Evolutionary conservation across 2,888 invertebrate genomes (phyloP).

Genomic region (Brassicogethes aeneus): DNA sequence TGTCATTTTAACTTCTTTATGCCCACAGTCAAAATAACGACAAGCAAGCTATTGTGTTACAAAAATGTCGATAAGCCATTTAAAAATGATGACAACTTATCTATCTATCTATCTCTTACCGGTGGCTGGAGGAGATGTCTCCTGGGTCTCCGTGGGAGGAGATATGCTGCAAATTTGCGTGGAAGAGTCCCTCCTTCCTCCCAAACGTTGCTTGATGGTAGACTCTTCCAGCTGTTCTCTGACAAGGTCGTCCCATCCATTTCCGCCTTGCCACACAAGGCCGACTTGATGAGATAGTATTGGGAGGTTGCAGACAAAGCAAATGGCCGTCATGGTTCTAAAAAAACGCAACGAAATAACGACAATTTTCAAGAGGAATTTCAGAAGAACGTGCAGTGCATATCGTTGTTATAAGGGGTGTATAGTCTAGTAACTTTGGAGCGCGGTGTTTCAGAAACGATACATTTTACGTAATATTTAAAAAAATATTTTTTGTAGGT

Average conservation of each 20-base stretch:
- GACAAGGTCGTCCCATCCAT: slow-evolving; percentile 89
- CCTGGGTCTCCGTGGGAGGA: slow-evolving; percentile 66
- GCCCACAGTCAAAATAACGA: too few species aligned
- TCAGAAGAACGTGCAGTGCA: neutral
- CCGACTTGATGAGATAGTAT: slow-evolving; percentile 92
- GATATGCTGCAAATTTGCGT: slow-evolving; percentile 80
- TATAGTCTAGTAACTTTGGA: neutral
- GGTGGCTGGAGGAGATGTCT: slow-evolving; percentile 55
- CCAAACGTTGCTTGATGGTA: slow-evolving; percentile 74
- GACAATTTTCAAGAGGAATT: slow-evolving; percentile 1
- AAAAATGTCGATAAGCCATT: too few species aligned
- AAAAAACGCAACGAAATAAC: slow-evolving; percentile 24
- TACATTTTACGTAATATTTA: too few species aligned
- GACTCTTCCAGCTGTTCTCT: slow-evolving; percentile 73
- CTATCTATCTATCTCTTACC: too few species aligned
- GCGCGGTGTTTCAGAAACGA: neutral
- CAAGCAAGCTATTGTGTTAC: too few species aligned
- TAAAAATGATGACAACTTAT: too few species aligned
- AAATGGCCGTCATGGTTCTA: slow-evolving; percentile 91
- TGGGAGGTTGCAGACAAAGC: slow-evolving; percentile 93
- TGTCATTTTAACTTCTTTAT: too few species aligned
- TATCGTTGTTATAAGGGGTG: slow-evolving; percentile 4
- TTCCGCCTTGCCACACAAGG: slow-evolving; percentile 87
- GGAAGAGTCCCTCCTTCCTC: slow-evolving; percentile 81
- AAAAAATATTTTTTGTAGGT: slow-evolving; percentile 2